These are phyloP conservation scores for Gymnocephalus cernua DNA, from an alignment of 2,113 vertebrate species.

Conservation along the genomic window DNA sequence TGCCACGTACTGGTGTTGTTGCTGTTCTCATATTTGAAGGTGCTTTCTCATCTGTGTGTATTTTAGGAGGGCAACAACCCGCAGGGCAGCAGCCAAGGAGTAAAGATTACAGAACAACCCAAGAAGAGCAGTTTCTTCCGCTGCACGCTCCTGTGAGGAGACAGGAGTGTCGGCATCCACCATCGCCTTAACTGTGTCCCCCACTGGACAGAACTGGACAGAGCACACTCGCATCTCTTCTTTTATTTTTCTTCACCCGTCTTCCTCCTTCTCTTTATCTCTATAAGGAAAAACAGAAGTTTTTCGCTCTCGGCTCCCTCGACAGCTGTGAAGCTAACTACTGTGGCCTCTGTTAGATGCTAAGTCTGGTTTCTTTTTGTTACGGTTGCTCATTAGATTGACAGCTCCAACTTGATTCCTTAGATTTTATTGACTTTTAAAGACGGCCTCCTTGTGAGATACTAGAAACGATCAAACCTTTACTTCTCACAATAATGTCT, in stretches of 20 bases:
- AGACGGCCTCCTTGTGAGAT: slow-evolving; percentile 24
- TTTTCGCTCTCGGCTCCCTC: slow-evolving; percentile 11
- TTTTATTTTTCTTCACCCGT: slow-evolving; percentile 38
- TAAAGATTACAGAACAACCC: slow-evolving; percentile 94
- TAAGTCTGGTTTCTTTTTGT: slow-evolving; percentile 1
- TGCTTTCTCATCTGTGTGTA: slow-evolving; percentile 10
- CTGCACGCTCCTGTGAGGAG: slow-evolving; percentile 92
- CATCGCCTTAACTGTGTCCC: slow-evolving; percentile 84
- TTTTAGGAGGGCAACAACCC: slow-evolving; percentile 95
- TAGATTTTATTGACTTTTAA: slow-evolving; percentile 54
- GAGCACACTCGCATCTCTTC: slow-evolving; percentile 81
- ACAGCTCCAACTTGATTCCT: not conserved
- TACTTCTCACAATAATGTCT: not conserved
- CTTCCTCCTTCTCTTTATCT: slow-evolving; percentile 38
- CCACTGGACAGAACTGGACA: slow-evolving; percentile 88
- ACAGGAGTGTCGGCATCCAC: slow-evolving; percentile 63
- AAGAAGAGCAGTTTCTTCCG: slow-evolving; percentile 98
- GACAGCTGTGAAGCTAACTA: slow-evolving; percentile 51
- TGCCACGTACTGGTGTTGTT: not conserved
- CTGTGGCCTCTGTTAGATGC: slow-evolving; percentile 52
- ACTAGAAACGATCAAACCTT: slow-evolving; percentile 16
- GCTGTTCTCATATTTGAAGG: not conserved
- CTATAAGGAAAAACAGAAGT: slow-evolving; percentile 25
- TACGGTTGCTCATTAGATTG: not conserved
- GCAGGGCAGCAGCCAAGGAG: slow-evolving; percentile 92